Evolutionary conservation across 2,113 vertebrate genomes (phyloP), one percentile per base, ranked within the genome.

Genomic region (Anser brachyrhynchus): DNA sequence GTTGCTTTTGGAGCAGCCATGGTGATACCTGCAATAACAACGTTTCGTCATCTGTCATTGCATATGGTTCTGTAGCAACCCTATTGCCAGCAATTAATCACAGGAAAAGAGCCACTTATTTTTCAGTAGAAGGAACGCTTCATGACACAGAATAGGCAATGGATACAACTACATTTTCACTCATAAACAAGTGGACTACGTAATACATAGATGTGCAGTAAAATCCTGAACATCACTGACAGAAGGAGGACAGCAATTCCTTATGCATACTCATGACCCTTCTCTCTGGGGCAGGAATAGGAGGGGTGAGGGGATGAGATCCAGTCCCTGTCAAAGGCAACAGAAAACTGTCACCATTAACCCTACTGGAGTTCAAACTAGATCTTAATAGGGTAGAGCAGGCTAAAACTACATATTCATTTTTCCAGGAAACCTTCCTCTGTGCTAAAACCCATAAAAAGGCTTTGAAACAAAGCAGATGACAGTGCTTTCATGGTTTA

Each of bases 381-480:
- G 41, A 67, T 9, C 69, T 83, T 31, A 71, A 82, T 25, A 79
- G 39, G n/a, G 8, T 17, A 75, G 86, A 78, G 17, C 25, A 92
- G 23, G 26, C 44, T 87, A 77, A 91, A 90, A 62, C 6, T 44
- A 19, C 20, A 19, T 65, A 72, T 62, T 65, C 16, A 51, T 91
- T 93, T 87, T 90, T 83, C 78, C 78, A 92, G 46, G 54, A 91
- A 90, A 76, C 14, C 66, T 58, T 69, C 52, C 13, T 43, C 76
- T 81, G 16, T 49, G 31, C 41, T 92, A 44, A 81, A 89, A 37
- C 22, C 43, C 55, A 83, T 82, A 89, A 91, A 93, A 87, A n/a
- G 16, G 9, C 85, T 92, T 85, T 92, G 87, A 95, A 95, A 59
- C 23, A 79, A 91, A 95, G 74, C 91, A 95, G 91, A 87, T 70